Percentiles rank a stretch among this genome's conserved stretches.
These are phyloP conservation scores for Manduca sexta DNA, from an alignment of 1,140 invertebrate genomes.

Conservation along the genomic window DNA sequence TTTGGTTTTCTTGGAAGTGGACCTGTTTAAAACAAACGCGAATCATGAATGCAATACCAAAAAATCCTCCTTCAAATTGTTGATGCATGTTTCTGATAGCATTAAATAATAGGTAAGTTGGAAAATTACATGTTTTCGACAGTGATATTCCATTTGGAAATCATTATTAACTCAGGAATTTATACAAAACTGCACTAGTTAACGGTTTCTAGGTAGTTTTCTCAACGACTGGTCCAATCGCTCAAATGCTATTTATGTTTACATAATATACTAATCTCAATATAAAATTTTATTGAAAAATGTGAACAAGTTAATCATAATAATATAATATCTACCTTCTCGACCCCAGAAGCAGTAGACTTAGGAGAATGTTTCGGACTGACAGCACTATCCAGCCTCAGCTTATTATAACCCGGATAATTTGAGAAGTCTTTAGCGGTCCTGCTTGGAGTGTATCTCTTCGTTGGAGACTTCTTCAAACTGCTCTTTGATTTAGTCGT, in stretches of 20 bases:
- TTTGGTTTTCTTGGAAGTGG: constrained; percentile 58
- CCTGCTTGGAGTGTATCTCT: constrained; percentile 50
- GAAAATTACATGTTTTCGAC: too few species aligned
- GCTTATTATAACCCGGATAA: constrained; percentile 64
- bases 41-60: too few species aligned
- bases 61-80: too few species aligned
- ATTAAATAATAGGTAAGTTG: too few species aligned
- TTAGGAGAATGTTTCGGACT: constrained; percentile 67
- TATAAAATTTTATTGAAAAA: not conserved
- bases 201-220: too few species aligned
- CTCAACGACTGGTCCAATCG: too few species aligned
- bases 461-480: constrained; percentile 60
- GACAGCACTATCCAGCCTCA: constrained; percentile 64
- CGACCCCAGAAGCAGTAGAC: constrained; percentile 30
- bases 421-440: constrained; percentile 47
- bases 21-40: constrained; percentile 35
- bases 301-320: too few species aligned
- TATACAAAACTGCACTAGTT: too few species aligned
- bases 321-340: too few species aligned
- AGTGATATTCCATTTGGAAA: too few species aligned
- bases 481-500: constrained; percentile 62
- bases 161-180: too few species aligned
- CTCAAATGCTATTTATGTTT: not conserved
- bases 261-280: not conserved
- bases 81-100: too few species aligned